These are phyloP conservation scores for Poecilia wingei DNA, from an alignment of 2,797 vertebrate species.

Conservation along the genomic window DNA sequence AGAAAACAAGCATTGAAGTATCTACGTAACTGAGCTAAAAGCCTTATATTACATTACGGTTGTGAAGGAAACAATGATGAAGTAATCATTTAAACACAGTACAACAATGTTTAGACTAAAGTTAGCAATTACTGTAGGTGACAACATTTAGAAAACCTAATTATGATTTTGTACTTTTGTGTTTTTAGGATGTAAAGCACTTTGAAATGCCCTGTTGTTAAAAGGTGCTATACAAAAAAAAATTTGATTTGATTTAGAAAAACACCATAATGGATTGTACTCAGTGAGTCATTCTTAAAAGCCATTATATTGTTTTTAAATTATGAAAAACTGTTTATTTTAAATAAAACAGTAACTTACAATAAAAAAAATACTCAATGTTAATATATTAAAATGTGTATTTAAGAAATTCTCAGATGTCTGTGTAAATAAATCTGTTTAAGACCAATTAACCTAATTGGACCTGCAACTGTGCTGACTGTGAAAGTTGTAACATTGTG, in stretches of 20 bases:
- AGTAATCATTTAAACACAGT: neutral
- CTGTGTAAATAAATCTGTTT: neutral
- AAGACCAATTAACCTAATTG: neutral
- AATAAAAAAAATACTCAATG: neutral
- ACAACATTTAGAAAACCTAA: neutral
- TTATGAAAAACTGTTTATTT: neutral
- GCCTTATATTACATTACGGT: neutral
- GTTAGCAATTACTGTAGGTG: too few relatives aligned
- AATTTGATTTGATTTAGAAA: too few relatives aligned
- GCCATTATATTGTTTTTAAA: neutral
- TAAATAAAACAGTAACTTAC: neutral
- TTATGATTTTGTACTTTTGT: neutral
- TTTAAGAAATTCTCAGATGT: neutral
- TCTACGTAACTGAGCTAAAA: constrained; percentile 11
- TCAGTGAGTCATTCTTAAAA: too few relatives aligned
- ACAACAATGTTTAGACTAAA: neutral
- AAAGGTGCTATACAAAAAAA: too few relatives aligned
- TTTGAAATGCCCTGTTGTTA: neutral
- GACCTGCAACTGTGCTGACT: neutral
- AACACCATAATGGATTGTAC: too few relatives aligned
- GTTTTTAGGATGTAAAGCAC: neutral
- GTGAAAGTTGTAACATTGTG: neutral
- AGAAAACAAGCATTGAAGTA: constrained; percentile 37
- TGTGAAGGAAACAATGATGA: neutral
- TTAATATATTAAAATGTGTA: neutral